Evolutionary conservation across 1,140 invertebrate species (phyloP), one percentile per base, ranked within the genome.

Genomic region (Stenopsyche tienmushanensis): DNA sequence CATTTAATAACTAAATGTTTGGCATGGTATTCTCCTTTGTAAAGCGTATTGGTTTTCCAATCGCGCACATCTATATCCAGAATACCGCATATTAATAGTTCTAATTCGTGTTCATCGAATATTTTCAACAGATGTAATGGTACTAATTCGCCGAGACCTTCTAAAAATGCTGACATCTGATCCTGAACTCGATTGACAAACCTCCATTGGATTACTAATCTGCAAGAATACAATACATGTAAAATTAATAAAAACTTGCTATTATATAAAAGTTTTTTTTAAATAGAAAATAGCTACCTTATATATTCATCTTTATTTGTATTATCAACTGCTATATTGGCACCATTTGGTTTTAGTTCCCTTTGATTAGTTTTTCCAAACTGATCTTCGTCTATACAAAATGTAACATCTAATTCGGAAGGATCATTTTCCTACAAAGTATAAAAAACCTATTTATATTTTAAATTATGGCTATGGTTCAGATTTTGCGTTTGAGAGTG

Each of bases 41-140:
- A 99, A 0, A 96, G 82, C 0, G 96, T 96, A 80, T 99, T 94
- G n/a, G 86, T 86, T 76, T 96, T 94, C 97, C 97, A 99, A 82
- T 99, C 97, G 77, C 96, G 93, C 8, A 98, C 97, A 79, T 98
- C 97, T 73, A 99, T 97, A 76, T 97, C 92, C 74, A 98, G 97
- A 71, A 99, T 96, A 67, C 97, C 97, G 82, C 97, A 98, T 92
- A 99, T 94, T 5, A 99, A 81, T 69, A 99, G 81, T 83, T 99
- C 97, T 67, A 99, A 80, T 80, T 99, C 97, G 80, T 99, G 87
- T 78, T 98, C 95, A 80, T 99, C 97, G 83, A 99, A 99, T 72
- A 99, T 96, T 80, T 97, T 96, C 13, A 99, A 87, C 44, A 95
- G 82, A 62, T 89, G 88, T 25, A 94, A 82, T 23, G 96, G 94